A percentile compares a stretch with the other conserved stretches of the same genome.
Conservation (phyloP, 2,113 vertebrate species). For the human region GRCh38 chr17:43458501-43459000, state of each 20-base stretch:
- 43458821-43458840: neutral
- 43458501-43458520: neutral
- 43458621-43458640: neutral
- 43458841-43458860: too few species aligned
- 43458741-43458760: neutral
- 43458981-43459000: neutral
- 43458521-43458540: slow-evolving; percentile 20
- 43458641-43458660: neutral
- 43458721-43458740: neutral
- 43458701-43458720: neutral
- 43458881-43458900: neutral
- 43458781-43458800: neutral
- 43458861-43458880: neutral
- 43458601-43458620: neutral
- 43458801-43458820: neutral
- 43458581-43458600: neutral
- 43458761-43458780: too few species aligned
- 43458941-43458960: neutral
- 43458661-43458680: neutral
- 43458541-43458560: slow-evolving; percentile 34
- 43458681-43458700: neutral
- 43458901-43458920: neutral
- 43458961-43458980: neutral
- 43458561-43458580: neutral
- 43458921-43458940: neutral